A percentile compares a stretch with the other conserved stretches of the same genome.
Conservation (phyloP, 1,140 invertebrate genomes). For the Drosophila dunni region DNA sequence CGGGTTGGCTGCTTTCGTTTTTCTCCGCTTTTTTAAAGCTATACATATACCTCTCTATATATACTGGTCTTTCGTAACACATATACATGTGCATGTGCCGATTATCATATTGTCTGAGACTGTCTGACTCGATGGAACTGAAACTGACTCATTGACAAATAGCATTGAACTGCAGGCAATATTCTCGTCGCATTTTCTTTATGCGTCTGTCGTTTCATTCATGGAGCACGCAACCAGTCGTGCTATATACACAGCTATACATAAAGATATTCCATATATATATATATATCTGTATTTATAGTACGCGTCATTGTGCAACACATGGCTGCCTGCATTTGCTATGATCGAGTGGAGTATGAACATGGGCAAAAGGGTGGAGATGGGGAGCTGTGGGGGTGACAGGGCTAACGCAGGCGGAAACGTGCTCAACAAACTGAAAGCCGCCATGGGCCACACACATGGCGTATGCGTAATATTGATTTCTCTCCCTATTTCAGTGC, state of each 20-base stretch:
- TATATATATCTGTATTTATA: slow-evolving; percentile 18
- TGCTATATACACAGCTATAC: slow-evolving; percentile 44
- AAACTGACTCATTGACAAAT: slow-evolving; percentile 73
- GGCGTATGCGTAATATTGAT: slow-evolving; percentile 59
- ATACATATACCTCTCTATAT: neutral
- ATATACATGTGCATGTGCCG: slow-evolving; percentile 23
- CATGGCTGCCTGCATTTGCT: slow-evolving; percentile 47
- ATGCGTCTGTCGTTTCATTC: slow-evolving; percentile 31
- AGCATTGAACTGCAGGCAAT: slow-evolving; percentile 70
- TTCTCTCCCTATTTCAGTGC: slow-evolving; percentile 12
- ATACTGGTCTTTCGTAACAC: neutral
- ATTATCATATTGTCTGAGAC: neutral
- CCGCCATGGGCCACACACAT: slow-evolving; percentile 27
- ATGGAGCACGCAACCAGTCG: slow-evolving; percentile 45
- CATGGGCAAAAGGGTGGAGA: neutral
- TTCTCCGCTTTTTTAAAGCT: neutral
- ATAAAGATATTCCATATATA: slow-evolving; percentile 21
- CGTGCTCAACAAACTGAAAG: slow-evolving; percentile 11
- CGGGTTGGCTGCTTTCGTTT: slow-evolving; percentile 24
- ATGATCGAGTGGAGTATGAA: slow-evolving; percentile 1
- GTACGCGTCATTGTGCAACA: slow-evolving; percentile 52
- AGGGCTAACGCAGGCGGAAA: slow-evolving; percentile 7
- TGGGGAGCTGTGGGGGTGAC: neutral
- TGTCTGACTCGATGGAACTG: slow-evolving; percentile 12
- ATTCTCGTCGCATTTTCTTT: slow-evolving; percentile 10